A percentile compares a stretch with the other conserved stretches of the same genome.
Conservation (phyloP, 2,797 vertebrate genomes). For the Oreonectes daqikongensis region DNA sequence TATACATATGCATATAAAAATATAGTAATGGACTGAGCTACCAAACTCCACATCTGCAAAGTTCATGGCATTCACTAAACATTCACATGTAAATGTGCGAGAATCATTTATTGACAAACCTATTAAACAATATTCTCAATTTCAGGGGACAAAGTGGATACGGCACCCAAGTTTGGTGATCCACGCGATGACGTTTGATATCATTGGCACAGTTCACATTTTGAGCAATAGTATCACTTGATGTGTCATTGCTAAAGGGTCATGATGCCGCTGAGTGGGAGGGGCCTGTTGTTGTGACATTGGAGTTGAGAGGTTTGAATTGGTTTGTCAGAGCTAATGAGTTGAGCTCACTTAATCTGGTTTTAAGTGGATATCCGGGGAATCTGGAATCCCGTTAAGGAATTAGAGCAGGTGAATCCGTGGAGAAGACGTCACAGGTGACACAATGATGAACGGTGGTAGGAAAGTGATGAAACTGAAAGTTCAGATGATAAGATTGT, state of each 20-base stretch:
- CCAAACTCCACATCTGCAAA: too few species aligned
- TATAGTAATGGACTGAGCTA: too few species aligned
- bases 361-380: slow-evolving; percentile 77
- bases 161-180: background rate
- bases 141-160: too few species aligned
- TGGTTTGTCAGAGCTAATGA: slow-evolving; percentile 76
- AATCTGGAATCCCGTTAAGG: slow-evolving; percentile 76
- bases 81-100: too few species aligned
- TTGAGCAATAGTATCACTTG: background rate
- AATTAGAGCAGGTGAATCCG: slow-evolving; percentile 71
- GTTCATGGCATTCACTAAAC: too few species aligned
- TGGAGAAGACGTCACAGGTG: slow-evolving; percentile 71
- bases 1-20: too few species aligned
- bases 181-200: background rate
- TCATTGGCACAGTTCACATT: background rate
- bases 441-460: slow-evolving; percentile 44
- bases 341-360: slow-evolving; percentile 77
- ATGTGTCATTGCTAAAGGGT: background rate
- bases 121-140: background rate
- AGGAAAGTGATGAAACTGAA: background rate
- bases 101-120: background rate
- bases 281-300: slow-evolving; percentile 30
- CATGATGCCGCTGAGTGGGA: background rate
- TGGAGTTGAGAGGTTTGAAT: slow-evolving; percentile 63
- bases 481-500: background rate